Percentiles rank a stretch among this genome's conserved stretches.
These are phyloP conservation scores for Mola mola DNA, from an alignment of 2,113 vertebrate species.

Conservation along the genomic window DNA sequence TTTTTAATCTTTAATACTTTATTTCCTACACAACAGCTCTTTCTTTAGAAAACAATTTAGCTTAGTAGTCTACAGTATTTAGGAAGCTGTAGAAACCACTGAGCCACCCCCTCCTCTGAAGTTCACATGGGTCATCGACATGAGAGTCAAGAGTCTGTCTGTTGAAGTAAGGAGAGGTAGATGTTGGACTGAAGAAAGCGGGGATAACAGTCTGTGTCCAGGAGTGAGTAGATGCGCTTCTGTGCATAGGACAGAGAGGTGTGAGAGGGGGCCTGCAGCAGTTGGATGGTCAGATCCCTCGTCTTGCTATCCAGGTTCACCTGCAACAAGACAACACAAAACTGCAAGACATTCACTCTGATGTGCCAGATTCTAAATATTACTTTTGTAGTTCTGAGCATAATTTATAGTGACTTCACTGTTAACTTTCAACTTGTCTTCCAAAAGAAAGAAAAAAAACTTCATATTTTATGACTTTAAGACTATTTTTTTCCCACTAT, in stretches of 20 bases:
- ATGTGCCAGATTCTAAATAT: no score
- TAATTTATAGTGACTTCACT: no score
- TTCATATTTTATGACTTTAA: no score
- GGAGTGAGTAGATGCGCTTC: constrained; percentile 80
- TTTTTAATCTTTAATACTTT: no score
- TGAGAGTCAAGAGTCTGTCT: constrained; percentile 50
- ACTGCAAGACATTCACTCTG: no score
- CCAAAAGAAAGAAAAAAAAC: no score
- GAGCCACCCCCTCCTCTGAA: neutral
- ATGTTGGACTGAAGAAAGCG: constrained; percentile 82
- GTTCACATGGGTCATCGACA: neutral
- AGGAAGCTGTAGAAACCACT: neutral
- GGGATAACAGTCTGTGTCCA: constrained; percentile 83
- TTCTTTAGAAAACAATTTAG: no score
- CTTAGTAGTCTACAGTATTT: no score
- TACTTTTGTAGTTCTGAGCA: no score
- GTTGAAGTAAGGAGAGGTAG: constrained; percentile 73
- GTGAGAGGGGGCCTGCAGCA: constrained; percentile 79
- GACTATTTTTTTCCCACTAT: no score
- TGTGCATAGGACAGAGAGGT: constrained; percentile 76
- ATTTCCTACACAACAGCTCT: neutral
- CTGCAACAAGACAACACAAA: constrained; percentile 57
- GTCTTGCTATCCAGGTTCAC: constrained; percentile 84
- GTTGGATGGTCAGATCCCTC: constrained; percentile 76
- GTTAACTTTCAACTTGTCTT: no score